Percentiles rank a stretch among this genome's conserved stretches.
phyloP scores from a whole-genome alignment of 1,140 invertebrate species.

The Cepaea nemoralis region DNA sequence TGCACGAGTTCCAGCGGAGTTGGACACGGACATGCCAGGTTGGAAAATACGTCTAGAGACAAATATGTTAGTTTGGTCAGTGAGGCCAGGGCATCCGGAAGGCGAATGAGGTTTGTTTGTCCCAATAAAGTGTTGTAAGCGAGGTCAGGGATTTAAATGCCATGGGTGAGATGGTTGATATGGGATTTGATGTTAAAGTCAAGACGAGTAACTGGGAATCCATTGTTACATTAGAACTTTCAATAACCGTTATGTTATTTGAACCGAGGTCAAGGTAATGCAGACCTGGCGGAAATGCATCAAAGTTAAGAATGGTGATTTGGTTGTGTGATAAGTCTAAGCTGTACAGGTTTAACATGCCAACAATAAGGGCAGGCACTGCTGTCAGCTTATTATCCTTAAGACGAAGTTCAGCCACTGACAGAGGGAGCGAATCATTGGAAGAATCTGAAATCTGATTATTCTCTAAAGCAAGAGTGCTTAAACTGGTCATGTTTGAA shows the following conservation, averaged over 20 bases:
- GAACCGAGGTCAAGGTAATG: neutral
- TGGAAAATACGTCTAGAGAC: neutral
- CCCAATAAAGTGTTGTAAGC: neutral
- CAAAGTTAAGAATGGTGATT: too few relatives aligned
- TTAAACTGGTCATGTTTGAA: neutral
- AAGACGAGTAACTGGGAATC: neutral
- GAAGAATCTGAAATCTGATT: neutral
- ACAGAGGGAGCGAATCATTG: neutral
- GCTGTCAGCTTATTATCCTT: too few relatives aligned
- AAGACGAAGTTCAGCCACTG: too few relatives aligned
- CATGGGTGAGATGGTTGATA: neutral
- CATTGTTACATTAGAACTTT: neutral
- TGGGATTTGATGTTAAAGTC: neutral
- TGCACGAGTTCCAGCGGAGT: neutral
- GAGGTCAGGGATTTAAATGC: neutral
- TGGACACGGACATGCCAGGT: neutral
- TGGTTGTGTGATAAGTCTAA: neutral
- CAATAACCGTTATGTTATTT: neutral
- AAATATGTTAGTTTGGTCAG: neutral
- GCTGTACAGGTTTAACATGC: neutral
- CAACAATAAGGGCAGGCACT: neutral
- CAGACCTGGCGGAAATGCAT: neutral
- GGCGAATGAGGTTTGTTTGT: neutral
- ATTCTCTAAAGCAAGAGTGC: neutral
- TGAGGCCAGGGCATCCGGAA: neutral